Conservation (phyloP, 2,113 vertebrate species). For the Odobenus rosmarus region DNA sequence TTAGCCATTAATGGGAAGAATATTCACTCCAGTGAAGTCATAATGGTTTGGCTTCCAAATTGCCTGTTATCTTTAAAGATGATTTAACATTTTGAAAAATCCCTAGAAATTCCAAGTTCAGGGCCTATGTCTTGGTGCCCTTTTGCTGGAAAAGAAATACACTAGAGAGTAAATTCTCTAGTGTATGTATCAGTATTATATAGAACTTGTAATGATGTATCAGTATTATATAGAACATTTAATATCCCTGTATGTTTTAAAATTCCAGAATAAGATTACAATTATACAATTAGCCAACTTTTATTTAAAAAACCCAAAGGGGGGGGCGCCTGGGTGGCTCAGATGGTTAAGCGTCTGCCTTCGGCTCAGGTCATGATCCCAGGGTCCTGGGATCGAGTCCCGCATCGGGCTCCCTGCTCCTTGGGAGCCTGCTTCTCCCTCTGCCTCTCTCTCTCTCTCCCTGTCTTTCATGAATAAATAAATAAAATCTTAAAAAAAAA, state of each 20-base stretch:
- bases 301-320: constrained; percentile 30
- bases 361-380: too few relatives aligned
- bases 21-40: constrained; percentile 21
- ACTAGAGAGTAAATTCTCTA: background rate
- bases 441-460: too few relatives aligned
- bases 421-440: too few relatives aligned
- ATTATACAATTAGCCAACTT: constrained; percentile 3
- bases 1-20: constrained; percentile 16
- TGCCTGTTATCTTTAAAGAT: constrained; percentile 42
- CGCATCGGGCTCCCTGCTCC: too few relatives aligned
- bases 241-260: background rate
- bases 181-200: background rate
- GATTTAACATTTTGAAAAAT: constrained; percentile 56
- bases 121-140: background rate
- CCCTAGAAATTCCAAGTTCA: constrained; percentile 47
- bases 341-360: too few relatives aligned
- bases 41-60: constrained; percentile 38
- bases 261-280: constrained; percentile 18
- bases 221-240: background rate
- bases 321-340: too few relatives aligned
- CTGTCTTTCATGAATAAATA: too few relatives aligned
- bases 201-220: background rate
- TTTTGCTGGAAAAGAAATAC: constrained; percentile 35
- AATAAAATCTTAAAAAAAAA: background rate
- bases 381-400: too few relatives aligned